Evolutionary conservation across 2,888 invertebrate species (phyloP), one percentile per base, ranked within the genome.

Genomic region (Caenorhabditis sp.): DNA sequence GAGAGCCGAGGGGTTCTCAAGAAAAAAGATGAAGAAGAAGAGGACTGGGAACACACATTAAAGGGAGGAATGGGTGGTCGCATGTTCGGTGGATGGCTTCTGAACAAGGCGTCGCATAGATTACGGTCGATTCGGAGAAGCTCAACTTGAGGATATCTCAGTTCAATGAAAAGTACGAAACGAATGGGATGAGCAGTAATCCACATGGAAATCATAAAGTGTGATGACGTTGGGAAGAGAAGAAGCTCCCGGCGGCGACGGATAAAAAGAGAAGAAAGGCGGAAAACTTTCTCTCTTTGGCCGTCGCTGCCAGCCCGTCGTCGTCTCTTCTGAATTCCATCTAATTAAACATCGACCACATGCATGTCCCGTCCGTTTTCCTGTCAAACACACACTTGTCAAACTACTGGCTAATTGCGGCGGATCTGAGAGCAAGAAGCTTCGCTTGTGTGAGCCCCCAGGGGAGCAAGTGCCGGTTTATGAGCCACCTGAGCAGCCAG

Each of bases 301-400:
- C n/a, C 17, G 8, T 5, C 27, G 43, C 35, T 35, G 59, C 35
- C 59, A 27, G 45, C 27, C 43, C 35, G 30, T 32, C 43, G 22
- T 32, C 13, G n/a, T n/a, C n/a, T 66, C 58, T 68, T 68, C 68
- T 68, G 68, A 68, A 68, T 68, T 59, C 68, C 68, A 68, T 68
- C 68, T 68, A 68, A 68, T 68, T 68, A 68, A 68, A 68, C 58
- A 68, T 58, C 58, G 48, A 50, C 68, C 52, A 35, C 41, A 52
- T 35, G 24, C 39, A 46, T 48, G 26, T 37, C 32, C 41, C n/a
- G 37, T 27, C 43, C 63, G 52, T 63, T 63, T 66, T 66, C 48
- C 66, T 66, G 68, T 68, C 68, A 68, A 68, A 59, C 41, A 50
- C 68, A 68, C 68, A 66, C 56, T 68, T 68, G 68, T 56, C 68